Evolutionary conservation across 2,797 vertebrate genomes (phyloP).

Genomic region (Chelon auratus): DNA sequence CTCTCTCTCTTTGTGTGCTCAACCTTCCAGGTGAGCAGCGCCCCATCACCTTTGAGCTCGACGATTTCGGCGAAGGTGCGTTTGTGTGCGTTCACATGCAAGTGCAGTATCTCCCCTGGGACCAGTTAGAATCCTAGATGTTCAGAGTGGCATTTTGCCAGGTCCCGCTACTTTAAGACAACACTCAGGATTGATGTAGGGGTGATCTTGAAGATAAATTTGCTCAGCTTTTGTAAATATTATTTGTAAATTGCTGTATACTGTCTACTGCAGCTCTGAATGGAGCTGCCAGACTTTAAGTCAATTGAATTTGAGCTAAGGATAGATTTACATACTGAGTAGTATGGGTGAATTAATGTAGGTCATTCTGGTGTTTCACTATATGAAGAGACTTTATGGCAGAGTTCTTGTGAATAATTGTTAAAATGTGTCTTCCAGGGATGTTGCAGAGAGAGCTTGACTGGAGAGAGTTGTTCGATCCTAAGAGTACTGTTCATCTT

Average conservation of each 20-base stretch:
- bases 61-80: conserved; percentile 50
- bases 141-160: conserved; percentile 23
- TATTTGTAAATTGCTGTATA: background rate
- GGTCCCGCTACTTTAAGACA: conserved; percentile 2
- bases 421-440: conserved; percentile 45
- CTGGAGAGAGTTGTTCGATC: background rate
- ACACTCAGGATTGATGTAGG: background rate
- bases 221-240: background rate
- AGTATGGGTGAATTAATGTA: too few relatives aligned
- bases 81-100: conserved; percentile 35
- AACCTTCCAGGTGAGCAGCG: conserved; percentile 68
- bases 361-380: background rate
- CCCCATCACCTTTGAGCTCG: conserved; percentile 55
- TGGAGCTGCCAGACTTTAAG: too few relatives aligned
- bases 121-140: conserved; percentile 23
- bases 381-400: background rate
- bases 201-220: background rate
- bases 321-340: too few relatives aligned
- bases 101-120: conserved; percentile 15
- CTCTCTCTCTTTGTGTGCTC: conserved; percentile 14
- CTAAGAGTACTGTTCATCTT: conserved; percentile 28
- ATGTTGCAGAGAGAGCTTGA: conserved; percentile 41
- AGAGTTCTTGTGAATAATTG: background rate
- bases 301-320: too few relatives aligned
- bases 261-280: background rate